A percentile compares a stretch with the other conserved stretches of the same genome.
Conservation (phyloP, 2,113 vertebrate species). For the Camelus dromedarius region DNA sequence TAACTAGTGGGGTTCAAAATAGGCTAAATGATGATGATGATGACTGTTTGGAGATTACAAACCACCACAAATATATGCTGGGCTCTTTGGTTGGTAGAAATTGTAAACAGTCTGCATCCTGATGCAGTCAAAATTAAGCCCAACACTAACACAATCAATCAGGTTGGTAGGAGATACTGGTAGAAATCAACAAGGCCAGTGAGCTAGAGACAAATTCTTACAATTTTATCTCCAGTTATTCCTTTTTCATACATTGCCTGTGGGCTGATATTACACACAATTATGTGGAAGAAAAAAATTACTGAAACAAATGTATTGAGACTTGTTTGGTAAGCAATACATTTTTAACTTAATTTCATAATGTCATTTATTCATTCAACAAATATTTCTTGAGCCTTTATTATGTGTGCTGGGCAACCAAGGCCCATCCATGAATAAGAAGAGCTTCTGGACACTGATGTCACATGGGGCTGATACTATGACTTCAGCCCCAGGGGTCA, state of each 20-base stretch:
- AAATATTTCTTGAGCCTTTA: neutral
- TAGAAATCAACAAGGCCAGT: neutral
- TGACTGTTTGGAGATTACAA: neutral
- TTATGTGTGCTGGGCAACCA: neutral
- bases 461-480: neutral
- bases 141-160: neutral
- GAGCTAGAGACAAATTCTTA: neutral
- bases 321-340: neutral
- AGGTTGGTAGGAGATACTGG: neutral
- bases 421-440: neutral
- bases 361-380: neutral
- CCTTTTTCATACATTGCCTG: neutral
- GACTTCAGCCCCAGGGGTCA: neutral
- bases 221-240: neutral
- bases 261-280: neutral
- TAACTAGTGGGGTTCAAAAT: neutral
- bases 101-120: neutral
- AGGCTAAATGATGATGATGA: neutral
- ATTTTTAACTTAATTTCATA: neutral
- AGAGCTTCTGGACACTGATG: neutral
- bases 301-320: neutral
- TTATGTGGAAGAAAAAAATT: neutral
- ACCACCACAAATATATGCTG: neutral
- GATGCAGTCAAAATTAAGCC: conserved; percentile 3
- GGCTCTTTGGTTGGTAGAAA: neutral